phyloP scores from a whole-genome alignment of 2,113 vertebrate genomes.

The Ctenodactylus gundi region DNA sequence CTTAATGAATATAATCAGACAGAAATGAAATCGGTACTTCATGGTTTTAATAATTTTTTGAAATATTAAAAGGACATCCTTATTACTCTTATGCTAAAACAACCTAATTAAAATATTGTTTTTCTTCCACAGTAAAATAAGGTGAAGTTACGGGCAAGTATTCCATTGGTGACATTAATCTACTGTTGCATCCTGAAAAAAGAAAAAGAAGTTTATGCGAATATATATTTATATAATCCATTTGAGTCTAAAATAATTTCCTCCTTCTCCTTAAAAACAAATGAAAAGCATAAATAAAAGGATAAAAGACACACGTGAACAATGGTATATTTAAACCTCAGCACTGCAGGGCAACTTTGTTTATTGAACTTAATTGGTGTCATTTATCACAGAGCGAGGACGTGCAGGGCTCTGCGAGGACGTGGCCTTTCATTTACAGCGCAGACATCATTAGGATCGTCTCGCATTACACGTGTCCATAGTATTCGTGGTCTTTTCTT shows the following conservation, averaged over 20 bases:
- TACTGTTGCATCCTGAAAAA: neutral
- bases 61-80: neutral
- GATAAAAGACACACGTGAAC: neutral
- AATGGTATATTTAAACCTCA: conserved; percentile 50
- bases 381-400: conserved; percentile 46
- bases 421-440: conserved; percentile 45
- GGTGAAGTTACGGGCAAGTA: neutral
- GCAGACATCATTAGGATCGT: conserved; percentile 40
- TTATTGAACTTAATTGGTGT: conserved; percentile 64
- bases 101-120: neutral
- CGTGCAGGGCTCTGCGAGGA: conserved; percentile 27
- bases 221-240: neutral
- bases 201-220: neutral
- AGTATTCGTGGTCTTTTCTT: conserved; percentile 51
- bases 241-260: conserved; percentile 23
- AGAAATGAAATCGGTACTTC: conserved; percentile 14
- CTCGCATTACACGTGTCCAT: conserved; percentile 47
- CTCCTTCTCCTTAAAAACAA: neutral
- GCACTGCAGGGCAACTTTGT: neutral
- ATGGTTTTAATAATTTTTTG: neutral
- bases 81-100: neutral
- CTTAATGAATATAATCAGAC: neutral
- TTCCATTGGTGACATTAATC: neutral
- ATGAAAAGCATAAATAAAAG: neutral
- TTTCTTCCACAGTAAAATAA: neutral